Base-by-base conservation (phyloP, 2,888 invertebrate genomes). In the Operophtera brumata region DNA sequence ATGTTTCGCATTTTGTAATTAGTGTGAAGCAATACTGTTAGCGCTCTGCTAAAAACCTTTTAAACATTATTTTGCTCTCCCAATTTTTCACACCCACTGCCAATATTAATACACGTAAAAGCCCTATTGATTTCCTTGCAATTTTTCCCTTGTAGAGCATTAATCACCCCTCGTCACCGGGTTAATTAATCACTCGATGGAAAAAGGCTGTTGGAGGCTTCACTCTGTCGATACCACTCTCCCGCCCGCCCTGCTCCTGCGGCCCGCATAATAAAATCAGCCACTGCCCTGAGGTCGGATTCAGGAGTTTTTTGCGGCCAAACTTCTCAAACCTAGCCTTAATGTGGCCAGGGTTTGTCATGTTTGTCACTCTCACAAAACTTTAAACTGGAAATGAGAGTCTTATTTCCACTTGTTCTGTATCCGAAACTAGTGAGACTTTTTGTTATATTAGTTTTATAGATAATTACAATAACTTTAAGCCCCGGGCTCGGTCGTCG, bases 181-280 rank as follows among this genome's bases (percentile, higher is more conserved):
- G 65, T 75, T 82, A 83, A 83, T 83, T 83, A 82, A 83, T 83
- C 82, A 82, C 78, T 53, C 40, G 65, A 65, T 67, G 65, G 73
- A 73, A 77, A 79, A 79, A 78, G 75, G 67, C 69, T 56, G 62
- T 61, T 55, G 60, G 65, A 51, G 68, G 63, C 62, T 64, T 70
- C 64, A 61, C 66, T 59, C 75, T 82, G 82, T 80, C 80, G 79
- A 80, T 80, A 75, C 67, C 82, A 80, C 63, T 56, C 61, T 56
- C 57, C 20, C 55, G 45, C 37, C 47, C 56, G 34, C 47, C 45
- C 44, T 26, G 20, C 34, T 52, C 47, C 40, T 40, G 48, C 57
- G 42, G 13, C 41, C 35, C 57, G 59, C 56, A 62, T 64, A 59
- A 61, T 53, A 52, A 62, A 50, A 46, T 46, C 30, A 26, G 7